Evolutionary conservation across 2,888 invertebrate genomes (phyloP), one percentile per base, ranked within the genome.

Genomic region (Shargacucullia verbasci): DNA sequence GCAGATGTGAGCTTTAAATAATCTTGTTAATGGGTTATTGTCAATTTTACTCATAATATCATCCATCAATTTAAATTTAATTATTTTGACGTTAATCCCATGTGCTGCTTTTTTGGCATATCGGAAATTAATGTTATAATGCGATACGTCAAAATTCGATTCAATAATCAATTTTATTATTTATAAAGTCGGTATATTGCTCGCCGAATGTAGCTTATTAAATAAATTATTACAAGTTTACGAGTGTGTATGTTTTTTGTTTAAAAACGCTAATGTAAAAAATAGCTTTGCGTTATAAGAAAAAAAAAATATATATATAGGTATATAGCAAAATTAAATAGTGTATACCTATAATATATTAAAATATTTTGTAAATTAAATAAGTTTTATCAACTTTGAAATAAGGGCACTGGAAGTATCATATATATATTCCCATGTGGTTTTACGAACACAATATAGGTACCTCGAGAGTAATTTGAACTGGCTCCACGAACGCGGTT

Each of bases 41-140:
- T 37, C 14, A 14, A 20, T 45, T 8, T 13, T 29, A 29, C 27
- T 38, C 20, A 12, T 12, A 48, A 27, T 14, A 9, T 31, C 33
- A 49, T 35, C 50, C 15, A 67, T 63, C 60, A 68, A 60, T 46
- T 59, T 63, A 37, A 50, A 47, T 52, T 2, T 59, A 38, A 60
- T 60, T 34, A 46, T 59, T 29, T 39, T 67, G 12, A 29, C 11
- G 35, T 29, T 59, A 49, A 67, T 67, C 35, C 10, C 1, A 37
- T 67, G 49, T 59, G 10, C 33, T 14, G 20, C 15, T 59, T 15
- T 29, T 31, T 31, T 15, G 45, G 27, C 1, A 45, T 37, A 37
- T 41, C 10, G n/a, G 37, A 46, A 1, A 29, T 29, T 50, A 37
- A 14, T 15, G 12, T 14, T 15, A 12, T 29, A 29, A 29, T 29